phyloP scores from a whole-genome alignment of 2,113 vertebrate genomes.

The Chaenogobius annularis region DNA sequence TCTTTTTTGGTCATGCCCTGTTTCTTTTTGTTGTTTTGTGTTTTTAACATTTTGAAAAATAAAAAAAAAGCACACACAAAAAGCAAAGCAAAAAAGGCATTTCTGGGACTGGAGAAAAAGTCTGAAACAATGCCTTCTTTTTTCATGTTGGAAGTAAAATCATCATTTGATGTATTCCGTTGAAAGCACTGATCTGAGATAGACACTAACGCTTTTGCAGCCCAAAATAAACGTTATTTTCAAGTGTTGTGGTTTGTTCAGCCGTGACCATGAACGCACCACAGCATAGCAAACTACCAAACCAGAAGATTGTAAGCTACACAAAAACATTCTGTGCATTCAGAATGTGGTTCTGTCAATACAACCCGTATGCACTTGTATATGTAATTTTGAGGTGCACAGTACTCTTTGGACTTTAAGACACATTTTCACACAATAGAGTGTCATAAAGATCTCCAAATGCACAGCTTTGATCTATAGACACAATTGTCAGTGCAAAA shows the following conservation, averaged over 20 bases:
- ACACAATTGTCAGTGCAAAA: slow-evolving; percentile 8
- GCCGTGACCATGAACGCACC: not conserved
- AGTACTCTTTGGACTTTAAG: slow-evolving; percentile 18
- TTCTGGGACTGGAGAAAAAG: no score
- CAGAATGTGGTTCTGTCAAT: not conserved
- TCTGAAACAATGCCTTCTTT: not conserved
- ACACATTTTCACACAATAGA: slow-evolving; percentile 15
- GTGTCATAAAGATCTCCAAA: slow-evolving; percentile 17
- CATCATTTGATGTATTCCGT: not conserved
- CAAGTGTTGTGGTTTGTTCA: not conserved
- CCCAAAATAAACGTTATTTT: not conserved
- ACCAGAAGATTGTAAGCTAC: not conserved
- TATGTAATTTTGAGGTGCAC: slow-evolving; percentile 3
- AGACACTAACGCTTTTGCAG: not conserved
- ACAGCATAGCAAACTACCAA: not conserved
- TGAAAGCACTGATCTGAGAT: not conserved
- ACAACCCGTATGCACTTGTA: not conserved
- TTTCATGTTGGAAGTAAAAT: not conserved
- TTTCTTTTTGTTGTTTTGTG: no score
- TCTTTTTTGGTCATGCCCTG: no score
- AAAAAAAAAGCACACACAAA: no score
- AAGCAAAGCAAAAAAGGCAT: no score
- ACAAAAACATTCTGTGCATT: not conserved
- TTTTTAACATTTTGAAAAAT: no score
- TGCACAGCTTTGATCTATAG: slow-evolving; percentile 20